These are phyloP conservation scores for Lasiurus borealis DNA, from an alignment of 2,113 vertebrate species.

Conservation along the genomic window DNA sequence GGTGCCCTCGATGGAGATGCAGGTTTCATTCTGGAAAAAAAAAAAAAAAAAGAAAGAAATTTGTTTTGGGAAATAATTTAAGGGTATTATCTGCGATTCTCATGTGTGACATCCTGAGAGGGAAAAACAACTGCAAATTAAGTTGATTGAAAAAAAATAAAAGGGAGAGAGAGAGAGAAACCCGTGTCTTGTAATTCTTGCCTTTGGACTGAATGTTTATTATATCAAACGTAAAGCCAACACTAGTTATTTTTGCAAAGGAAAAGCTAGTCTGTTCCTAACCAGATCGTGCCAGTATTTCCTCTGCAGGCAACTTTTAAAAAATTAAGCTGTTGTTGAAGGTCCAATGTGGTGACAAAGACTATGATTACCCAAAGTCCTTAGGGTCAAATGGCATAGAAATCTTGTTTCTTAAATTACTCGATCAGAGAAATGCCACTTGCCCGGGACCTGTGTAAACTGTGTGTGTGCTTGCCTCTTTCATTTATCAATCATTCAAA, in stretches of 20 bases:
- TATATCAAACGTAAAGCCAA: slow-evolving; percentile 18
- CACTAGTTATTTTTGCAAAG: slow-evolving; percentile 7
- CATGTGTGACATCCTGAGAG: neutral
- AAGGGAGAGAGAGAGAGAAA: neutral
- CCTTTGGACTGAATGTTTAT: neutral
- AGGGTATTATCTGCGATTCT: slow-evolving; percentile 67
- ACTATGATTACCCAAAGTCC: neutral
- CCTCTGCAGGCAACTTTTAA: slow-evolving; percentile 38
- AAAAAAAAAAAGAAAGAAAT: too few species aligned
- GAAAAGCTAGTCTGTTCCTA: slow-evolving; percentile 65
- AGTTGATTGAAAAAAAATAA: neutral
- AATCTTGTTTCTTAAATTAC: slow-evolving; percentile 45
- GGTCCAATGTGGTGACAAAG: neutral
- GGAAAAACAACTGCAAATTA: slow-evolving; percentile 42
- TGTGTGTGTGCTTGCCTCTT: neutral
- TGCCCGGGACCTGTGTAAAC: neutral
- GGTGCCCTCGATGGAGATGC: neutral
- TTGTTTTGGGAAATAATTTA: slow-evolving; percentile 2
- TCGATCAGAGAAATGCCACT: neutral
- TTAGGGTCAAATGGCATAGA: neutral
- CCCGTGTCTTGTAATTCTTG: neutral
- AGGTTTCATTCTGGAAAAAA: slow-evolving; percentile 42
- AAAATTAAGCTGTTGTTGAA: neutral
- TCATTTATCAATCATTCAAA: neutral
- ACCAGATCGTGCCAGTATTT: slow-evolving; percentile 66